Conservation (phyloP, 2,113 vertebrate genomes). For the Opisthocomus hoazin region DNA sequence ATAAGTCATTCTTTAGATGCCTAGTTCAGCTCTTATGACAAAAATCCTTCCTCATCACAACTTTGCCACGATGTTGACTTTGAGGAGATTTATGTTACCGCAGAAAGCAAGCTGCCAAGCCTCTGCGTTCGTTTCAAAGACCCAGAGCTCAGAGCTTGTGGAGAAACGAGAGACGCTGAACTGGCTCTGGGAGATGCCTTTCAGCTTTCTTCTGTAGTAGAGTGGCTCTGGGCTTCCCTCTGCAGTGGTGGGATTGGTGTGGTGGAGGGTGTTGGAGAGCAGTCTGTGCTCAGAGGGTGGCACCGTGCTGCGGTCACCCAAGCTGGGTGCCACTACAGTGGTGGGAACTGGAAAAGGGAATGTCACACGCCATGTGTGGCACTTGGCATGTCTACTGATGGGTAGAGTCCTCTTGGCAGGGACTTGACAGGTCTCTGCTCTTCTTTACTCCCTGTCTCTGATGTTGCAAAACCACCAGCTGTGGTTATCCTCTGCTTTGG, state of each 20-base stretch:
- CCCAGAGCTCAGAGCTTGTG: neutral
- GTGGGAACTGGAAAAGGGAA: neutral
- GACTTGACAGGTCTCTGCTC: neutral
- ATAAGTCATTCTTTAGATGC: neutral
- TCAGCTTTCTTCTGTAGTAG: neutral
- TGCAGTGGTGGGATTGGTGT: neutral
- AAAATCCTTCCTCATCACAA: neutral
- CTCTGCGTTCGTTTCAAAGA: neutral
- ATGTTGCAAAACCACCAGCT: neutral
- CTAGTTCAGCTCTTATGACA: neutral
- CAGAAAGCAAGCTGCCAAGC: neutral
- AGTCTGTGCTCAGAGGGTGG: fast-evolving
- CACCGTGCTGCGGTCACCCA: fast-evolving
- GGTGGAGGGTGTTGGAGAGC: neutral
- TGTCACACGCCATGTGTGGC: fast-evolving
- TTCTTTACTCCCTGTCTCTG: neutral
- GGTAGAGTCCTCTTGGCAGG: neutral
- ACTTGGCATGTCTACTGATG: neutral
- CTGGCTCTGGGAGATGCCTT: neutral
- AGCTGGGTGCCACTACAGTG: neutral
- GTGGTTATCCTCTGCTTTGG: neutral
- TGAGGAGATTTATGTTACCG: neutral
- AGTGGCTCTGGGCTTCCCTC: neutral
- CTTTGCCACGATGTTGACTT: neutral
- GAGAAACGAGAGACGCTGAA: neutral